Evolutionary conservation across 2,888 invertebrate species (phyloP), one percentile per base, ranked within the genome.

Genomic region (Chrysolina oricalcia): DNA sequence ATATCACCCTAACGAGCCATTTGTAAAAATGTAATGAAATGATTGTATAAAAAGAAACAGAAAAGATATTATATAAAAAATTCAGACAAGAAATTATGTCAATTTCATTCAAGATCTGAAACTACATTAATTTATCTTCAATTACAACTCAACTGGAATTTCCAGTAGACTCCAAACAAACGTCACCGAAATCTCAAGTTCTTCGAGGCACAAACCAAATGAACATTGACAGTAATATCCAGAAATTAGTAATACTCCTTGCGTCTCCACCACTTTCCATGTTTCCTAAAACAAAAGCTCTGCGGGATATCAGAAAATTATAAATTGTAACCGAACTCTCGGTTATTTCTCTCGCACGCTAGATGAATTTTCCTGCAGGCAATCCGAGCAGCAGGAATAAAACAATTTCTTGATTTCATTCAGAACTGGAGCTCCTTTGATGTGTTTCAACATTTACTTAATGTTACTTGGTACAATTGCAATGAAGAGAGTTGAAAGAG

Each of bases 401-500:
- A 53, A 53, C 53, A 21, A 21, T 21, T 53, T 53, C 53, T 53
- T 11, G 53, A 53, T 53, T 53, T 53, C 53, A 53, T 53, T 59
- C 59, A 35, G 23, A 11, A 19, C 23, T 19, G 46, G 21, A 67
- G 41, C 40, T 71, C 67, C 73, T 77, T 77, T 75, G 71, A 77
- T 70, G 70, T 76, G 53, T 74, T 75, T 27, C 62, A 74, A 71
- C 78, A 74, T 78, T 76, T 76, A 72, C 76, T 74, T 59, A 74
- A 53, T 76, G 74, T 74, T 74, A 65, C 64, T 74, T 43, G 59
- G 56, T 67, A 71, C 71, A 73, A 76, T 69, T 21, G 74, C 63
- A 64, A 72, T 69, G 77, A 74, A 71, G 69, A 46, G 67, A 73
- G 70, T 78, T 74, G 62, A 67, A 70, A 67, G 71, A 50, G 71